Evolutionary conservation across 2,888 invertebrate genomes (phyloP).

Genomic region (Volucella zonaria): DNA sequence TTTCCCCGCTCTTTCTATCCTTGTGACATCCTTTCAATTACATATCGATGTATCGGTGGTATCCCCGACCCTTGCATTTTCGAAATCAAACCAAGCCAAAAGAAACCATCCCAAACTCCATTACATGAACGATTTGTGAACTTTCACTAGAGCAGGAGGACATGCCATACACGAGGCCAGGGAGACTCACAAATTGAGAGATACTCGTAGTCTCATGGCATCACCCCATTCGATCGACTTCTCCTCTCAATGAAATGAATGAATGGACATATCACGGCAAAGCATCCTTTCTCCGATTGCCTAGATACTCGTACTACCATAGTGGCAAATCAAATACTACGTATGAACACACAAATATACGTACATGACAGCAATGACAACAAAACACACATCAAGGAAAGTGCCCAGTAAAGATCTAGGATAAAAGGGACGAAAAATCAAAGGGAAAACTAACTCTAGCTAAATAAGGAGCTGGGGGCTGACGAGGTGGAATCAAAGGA

Average conservation of each 20-base stretch:
- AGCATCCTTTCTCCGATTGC: slow-evolving; percentile 50
- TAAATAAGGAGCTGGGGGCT: too few species aligned
- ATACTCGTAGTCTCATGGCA: slow-evolving; percentile 25
- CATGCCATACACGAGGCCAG: slow-evolving; percentile 28
- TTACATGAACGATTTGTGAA: slow-evolving; percentile 70
- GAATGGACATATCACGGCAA: slow-evolving; percentile 46
- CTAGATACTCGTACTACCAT: slow-evolving; percentile 3
- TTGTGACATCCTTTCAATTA: slow-evolving; percentile 65
- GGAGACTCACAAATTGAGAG: slow-evolving; percentile 43
- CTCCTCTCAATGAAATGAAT: slow-evolving; percentile 56
- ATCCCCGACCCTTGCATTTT: slow-evolving; percentile 40
- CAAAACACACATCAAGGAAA: slow-evolving; percentile 52
- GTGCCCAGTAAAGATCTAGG: slow-evolving; percentile 53
- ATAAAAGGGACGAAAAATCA: slow-evolving; percentile 34
- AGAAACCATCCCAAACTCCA: slow-evolving; percentile 46
- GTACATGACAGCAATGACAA: slow-evolving; percentile 20
- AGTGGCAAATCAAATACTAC: slow-evolving; percentile 21
- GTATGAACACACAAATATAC: too few species aligned
- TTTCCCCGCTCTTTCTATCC: neutral
- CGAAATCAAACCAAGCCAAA: slow-evolving; percentile 23
- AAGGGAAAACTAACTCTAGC: slow-evolving; percentile 24
- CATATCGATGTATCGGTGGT: slow-evolving; percentile 39
- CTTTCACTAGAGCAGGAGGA: slow-evolving; percentile 46
- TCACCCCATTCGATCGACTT: slow-evolving; percentile 55
- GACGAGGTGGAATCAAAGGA: neutral